A percentile compares a stretch with the other conserved stretches of the same genome.
phyloP scores from a whole-genome alignment of 2,888 invertebrate genomes.

The Bedellia somnulentella region DNA sequence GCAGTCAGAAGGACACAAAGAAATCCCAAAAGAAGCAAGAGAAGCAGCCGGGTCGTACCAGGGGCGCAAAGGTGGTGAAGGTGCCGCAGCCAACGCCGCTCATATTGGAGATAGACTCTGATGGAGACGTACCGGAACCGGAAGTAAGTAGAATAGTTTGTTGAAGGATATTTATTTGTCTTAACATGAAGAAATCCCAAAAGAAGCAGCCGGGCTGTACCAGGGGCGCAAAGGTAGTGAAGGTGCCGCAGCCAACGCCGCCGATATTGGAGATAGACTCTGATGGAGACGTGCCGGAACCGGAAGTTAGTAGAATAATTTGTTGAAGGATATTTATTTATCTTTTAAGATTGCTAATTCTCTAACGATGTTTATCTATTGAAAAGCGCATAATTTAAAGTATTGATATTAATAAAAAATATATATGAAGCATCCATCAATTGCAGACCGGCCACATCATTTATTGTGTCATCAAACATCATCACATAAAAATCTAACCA shows the following conservation, averaged over 20 bases:
- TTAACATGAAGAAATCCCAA: constrained; percentile 57
- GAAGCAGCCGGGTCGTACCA: constrained; percentile 21
- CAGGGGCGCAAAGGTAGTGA: constrained; percentile 21
- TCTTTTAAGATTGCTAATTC: too few relatives aligned
- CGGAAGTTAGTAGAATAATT: background rate
- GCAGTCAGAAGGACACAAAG: constrained; percentile 34
- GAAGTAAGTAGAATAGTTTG: background rate
- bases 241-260: constrained; percentile 42
- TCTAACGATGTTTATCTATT: too few relatives aligned
- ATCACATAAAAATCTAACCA: too few relatives aligned
- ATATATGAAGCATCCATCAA: too few relatives aligned
- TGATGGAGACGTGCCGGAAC: background rate
- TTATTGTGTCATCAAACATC: too few relatives aligned
- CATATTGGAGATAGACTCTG: constrained; percentile 24
- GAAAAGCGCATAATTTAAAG: too few relatives aligned
- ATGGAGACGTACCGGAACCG: background rate
- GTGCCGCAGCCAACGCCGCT: constrained; percentile 41
- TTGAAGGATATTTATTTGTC: too few relatives aligned
- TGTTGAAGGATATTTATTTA: too few relatives aligned
- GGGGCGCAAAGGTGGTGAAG: constrained; percentile 22
- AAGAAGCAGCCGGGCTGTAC: constrained; percentile 43
- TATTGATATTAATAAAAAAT: too few relatives aligned
- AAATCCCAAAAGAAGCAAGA: constrained; percentile 56
- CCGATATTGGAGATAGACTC: constrained; percentile 26
- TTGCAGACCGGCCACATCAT: too few relatives aligned